Base-by-base conservation (phyloP, 2,888 invertebrate genomes). In the Syrphus vitripennis region DNA sequence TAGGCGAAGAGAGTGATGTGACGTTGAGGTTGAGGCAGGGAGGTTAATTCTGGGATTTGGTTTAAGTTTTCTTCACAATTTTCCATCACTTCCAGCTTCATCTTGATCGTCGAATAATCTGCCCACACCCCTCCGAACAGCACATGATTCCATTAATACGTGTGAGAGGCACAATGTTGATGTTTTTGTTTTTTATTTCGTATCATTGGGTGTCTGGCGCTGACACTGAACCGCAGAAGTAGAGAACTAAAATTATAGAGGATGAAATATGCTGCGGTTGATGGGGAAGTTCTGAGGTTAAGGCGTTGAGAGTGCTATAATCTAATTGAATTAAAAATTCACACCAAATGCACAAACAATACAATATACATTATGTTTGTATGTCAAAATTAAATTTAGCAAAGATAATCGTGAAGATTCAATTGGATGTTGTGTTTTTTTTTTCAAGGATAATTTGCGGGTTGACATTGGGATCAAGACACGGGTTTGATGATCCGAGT, bases 291-390 rank as follows among this genome's bases (percentile, higher is more conserved):
- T 45, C 12, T 45, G 45, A 45, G 69, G 78, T 70, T 78, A 48
- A 74, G 65, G 61, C 55, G 50, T 42, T 31, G 45, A 31, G 53
- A 59, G 31, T 65, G 57, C 24, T 24, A 34, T 40, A 71, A 71
- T 77, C 76, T 78, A 67, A 74, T 83, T 83, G 78, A 78, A 74
- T 83, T 78, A 78, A 74, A 78, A 69, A 83, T 67, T 78, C 69
- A 61, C 61, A 74, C 45, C 34, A 40, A 29, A 48, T n/a, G n/a
- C n/a, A n/a, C n/a, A n/a, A n/a, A n/a, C n/a, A n/a, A n/a, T n/a
- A n/a, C n/a, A n/a, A n/a, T n/a, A n/a, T n/a, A n/a, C n/a, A n/a
- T n/a, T n/a, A n/a, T n/a, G n/a, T n/a, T n/a, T n/a, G n/a, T n/a
- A n/a, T n/a, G n/a, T n/a, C n/a, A n/a, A n/a, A n/a, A n/a, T n/a